Evolutionary conservation across 2,888 invertebrate species (phyloP), one percentile per base, ranked within the genome.

Genomic region (Erebia ligea): DNA sequence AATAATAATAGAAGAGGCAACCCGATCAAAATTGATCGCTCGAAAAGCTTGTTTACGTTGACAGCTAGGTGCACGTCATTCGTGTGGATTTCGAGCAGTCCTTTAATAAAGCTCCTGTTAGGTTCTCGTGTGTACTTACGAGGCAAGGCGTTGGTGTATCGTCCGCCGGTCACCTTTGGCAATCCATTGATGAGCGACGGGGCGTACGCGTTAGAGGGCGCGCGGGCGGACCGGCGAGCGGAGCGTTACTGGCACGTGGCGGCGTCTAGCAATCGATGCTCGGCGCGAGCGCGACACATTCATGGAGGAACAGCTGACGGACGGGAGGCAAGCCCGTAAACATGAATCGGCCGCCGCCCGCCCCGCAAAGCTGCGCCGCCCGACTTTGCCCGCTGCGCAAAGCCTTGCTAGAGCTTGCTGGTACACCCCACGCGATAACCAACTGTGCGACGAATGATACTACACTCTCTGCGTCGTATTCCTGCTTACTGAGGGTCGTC

Each of bases 301-400:
- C 91, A 91, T 88, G 86, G 82, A 84, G 83, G 86, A 92, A 92
- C 92, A 92, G 92, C 92, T 92, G 92, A 92, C 92, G 89, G 85
- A 57, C 92, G 92, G 92, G 92, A 88, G 86, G 85, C 86, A 85
- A 85, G 86, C 85, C 86, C 86, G 91, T 91, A 91, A 92, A 89
- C 92, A 92, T 92, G 92, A 92, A 92, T 92, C 87, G 90, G 84
- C 81, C 78, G 78, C 82, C 76, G 78, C 80, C 75, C 75, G 74
- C 77, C 73, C 75, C 76, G 76, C 76, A 34, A 72, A 62, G 70
- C 76, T 71, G 75, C 79, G 76, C 77, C 72, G 73, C 73, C 75
- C 73, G 74, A 69, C 56, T 13, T 56, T 13, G 13, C 67, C 68
- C 72, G 69, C 76, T 72, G 76, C 79, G 76, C 76, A 71, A 73